Conservation (phyloP, 1,140 invertebrate genomes). For the Drosophila jambulina region DNA sequence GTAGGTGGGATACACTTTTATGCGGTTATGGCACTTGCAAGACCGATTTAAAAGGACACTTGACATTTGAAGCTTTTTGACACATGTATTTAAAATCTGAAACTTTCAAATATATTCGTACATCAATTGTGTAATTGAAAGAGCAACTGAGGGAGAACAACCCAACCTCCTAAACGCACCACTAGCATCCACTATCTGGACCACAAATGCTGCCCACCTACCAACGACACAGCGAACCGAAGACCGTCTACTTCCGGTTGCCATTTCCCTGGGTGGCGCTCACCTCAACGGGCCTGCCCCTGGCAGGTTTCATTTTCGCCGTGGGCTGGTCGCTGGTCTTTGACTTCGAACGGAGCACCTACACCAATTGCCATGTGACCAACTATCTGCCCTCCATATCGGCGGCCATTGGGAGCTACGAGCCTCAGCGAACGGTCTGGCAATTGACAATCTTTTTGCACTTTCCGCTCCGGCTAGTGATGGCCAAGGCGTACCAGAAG, state of each 20-base stretch:
- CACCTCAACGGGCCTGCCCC: conserved; percentile 90
- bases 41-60: no score
- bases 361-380: conserved; percentile 93
- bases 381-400: conserved; percentile 98
- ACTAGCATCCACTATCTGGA: neutral
- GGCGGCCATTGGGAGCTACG: conserved; percentile 96
- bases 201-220: conserved; percentile 72
- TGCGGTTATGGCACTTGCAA: neutral
- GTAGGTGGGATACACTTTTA: no score
- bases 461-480: conserved; percentile 88
- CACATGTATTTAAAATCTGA: neutral
- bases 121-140: neutral
- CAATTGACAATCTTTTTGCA: conserved; percentile 94
- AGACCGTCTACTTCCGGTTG: conserved; percentile 63
- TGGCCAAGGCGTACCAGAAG: conserved; percentile 90
- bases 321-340: conserved; percentile 92
- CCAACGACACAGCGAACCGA: conserved; percentile 66
- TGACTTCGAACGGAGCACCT: conserved; percentile 93
- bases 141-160: neutral
- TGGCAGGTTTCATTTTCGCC: conserved; percentile 89
- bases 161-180: conserved; percentile 9
- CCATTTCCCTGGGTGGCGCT: conserved; percentile 87
- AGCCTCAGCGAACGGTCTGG: conserved; percentile 96
- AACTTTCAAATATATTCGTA: neutral
- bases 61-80: neutral